phyloP scores from a whole-genome alignment of 2,888 invertebrate species.

The Apoderus coryli region DNA sequence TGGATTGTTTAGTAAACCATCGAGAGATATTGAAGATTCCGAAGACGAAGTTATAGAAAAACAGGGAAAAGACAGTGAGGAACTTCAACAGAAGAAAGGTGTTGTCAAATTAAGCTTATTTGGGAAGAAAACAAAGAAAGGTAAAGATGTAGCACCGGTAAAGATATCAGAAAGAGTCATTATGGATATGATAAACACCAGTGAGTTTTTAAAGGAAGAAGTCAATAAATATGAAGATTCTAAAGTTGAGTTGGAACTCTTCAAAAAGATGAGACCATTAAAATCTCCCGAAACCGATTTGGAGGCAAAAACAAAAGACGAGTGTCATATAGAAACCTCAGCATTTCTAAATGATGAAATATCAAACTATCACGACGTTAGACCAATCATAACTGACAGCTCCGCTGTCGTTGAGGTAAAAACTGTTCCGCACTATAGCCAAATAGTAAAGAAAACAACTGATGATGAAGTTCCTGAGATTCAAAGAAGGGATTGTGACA shows the following conservation, averaged over 20 bases:
- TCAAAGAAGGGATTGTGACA: slow-evolving; percentile 10
- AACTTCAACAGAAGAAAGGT: slow-evolving; percentile 17
- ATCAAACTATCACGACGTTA: no score
- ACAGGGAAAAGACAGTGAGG: slow-evolving; percentile 21
- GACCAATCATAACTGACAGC: slow-evolving; percentile 9
- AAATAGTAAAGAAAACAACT: slow-evolving; percentile 9
- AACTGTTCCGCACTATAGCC: no score
- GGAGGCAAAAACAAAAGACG: no score
- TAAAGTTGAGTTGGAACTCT: no score
- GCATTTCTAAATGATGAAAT: no score
- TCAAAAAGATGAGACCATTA: no score
- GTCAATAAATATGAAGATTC: slow-evolving; percentile 15
- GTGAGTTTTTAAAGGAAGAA: slow-evolving; percentile 18
- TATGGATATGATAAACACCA: slow-evolving; percentile 14
- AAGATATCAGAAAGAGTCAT: slow-evolving; percentile 13
- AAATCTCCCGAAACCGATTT: no score
- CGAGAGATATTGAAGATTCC: slow-evolving; percentile 27
- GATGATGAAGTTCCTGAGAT: slow-evolving; percentile 10
- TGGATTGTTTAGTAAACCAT: slow-evolving; percentile 25
- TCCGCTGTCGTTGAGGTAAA: no score
- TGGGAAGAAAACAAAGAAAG: slow-evolving; percentile 17
- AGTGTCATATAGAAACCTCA: no score
- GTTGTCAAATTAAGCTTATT: slow-evolving; percentile 21
- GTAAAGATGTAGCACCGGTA: slow-evolving; percentile 5
- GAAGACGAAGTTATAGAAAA: slow-evolving; percentile 29